Evolutionary conservation across 2,888 invertebrate genomes (phyloP).

Genomic region (Dasysyrphus albostriatus): DNA sequence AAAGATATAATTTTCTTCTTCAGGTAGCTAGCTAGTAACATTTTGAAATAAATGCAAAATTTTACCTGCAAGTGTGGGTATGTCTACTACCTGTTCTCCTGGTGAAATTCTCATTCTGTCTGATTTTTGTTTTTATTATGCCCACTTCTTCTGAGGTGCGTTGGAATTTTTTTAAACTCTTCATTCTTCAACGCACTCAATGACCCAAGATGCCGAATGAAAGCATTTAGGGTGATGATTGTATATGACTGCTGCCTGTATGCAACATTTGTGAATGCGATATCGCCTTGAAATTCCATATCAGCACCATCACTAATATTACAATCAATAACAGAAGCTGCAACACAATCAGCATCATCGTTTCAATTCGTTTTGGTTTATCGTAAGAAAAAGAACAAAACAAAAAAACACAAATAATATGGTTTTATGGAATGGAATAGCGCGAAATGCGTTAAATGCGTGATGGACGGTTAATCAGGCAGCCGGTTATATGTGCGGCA

Average conservation of each 20-base stretch:
- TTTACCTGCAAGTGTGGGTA: background rate
- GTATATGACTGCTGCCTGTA: background rate
- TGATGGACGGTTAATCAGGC: slow-evolving; percentile 27
- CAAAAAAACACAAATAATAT: slow-evolving; percentile 23
- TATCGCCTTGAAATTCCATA: slow-evolving; percentile 43
- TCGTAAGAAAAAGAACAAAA: slow-evolving; percentile 41
- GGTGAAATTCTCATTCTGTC: background rate
- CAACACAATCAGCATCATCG: slow-evolving; percentile 56
- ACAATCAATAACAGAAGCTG: slow-evolving; percentile 61
- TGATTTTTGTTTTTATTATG: background rate
- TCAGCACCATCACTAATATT: slow-evolving; percentile 22
- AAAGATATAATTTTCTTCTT: no score
- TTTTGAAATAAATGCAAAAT: background rate
- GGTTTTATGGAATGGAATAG: slow-evolving; percentile 19
- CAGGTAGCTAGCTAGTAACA: background rate
- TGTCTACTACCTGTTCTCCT: background rate
- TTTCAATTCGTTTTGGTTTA: slow-evolving; percentile 66
- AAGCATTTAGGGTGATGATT: slow-evolving; percentile 44
- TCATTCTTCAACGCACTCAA: slow-evolving; percentile 59
- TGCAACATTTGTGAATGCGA: slow-evolving; percentile 21
- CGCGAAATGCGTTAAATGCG: slow-evolving; percentile 40
- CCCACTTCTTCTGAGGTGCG: background rate
- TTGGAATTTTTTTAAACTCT: slow-evolving; percentile 53
- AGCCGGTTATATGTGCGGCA: background rate
- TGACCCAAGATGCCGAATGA: slow-evolving; percentile 44